Evolutionary conservation across 2,797 vertebrate genomes (phyloP), one percentile per base, ranked within the genome.

Genomic region (Prionace glauca): DNA sequence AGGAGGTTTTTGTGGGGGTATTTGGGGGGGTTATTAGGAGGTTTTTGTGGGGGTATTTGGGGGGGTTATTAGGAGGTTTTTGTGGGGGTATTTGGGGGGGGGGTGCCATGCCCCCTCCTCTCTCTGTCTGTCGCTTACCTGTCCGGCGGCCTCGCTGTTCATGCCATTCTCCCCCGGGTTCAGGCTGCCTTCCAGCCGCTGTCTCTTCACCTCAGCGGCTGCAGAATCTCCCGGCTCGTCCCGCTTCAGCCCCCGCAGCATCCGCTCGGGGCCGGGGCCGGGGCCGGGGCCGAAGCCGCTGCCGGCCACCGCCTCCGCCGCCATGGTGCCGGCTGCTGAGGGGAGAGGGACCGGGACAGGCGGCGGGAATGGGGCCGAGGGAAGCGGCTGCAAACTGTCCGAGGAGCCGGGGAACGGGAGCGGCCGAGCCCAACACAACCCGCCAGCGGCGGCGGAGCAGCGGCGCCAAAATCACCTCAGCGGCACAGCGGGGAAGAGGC

Each of bases 241-340:
- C 24, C 45, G 36, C 71, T 45, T 88, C 29, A 96, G 20, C 22
- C 62, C 87, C 9, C 16, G 72, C 36, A 56, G n/a, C 94, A 77
- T 95, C 26, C 62, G 10, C 14, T 62, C 94, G 3, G 36, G 20
- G 62, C 29, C 88, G 14, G 62, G 72, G 10, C 26, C 72, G 0
- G 72, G 72, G 7, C 56, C 81, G 20, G 41, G 45, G 84, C 84
- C 88, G 12, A 91, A 91, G 26, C 67, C 67, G 22, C 92, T 67
- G n/a, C 65, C 65, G 36, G 67, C 92, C 67, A 71, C 92, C 67
- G 92, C 62, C 92, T 94, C 92, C 41, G 92, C 92, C 92, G 92
- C 92, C 92, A 94, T 94, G 22, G 69, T 41, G 8, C 65, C 65
- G 22, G 36, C 16, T 24, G 62, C 36, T 41, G 29, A 92, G 60